Evolutionary conservation across 2,113 vertebrate species (phyloP), one percentile per base, ranked within the genome.

Genomic region (Oophaga pumilio): DNA sequence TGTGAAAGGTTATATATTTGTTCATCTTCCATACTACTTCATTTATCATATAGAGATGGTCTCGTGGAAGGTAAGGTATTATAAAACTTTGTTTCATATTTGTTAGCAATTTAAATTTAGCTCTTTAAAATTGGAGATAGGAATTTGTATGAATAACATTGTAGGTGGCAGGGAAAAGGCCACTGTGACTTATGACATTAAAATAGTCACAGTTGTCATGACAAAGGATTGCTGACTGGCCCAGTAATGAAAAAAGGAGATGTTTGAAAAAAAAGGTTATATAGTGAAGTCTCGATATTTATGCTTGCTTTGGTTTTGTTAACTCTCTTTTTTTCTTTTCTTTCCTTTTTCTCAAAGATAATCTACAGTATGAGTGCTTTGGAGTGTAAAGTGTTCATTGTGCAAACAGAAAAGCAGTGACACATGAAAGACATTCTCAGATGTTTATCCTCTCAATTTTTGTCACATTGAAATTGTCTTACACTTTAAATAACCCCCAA

Each of bases 1-100:
- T 66, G 59, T 76, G 69, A 88, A 83, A 88, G 86, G 86, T 83
- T 83, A 88, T 82, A 88, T 83, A 88, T 83, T 83, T 83, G 69
- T 83, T 88, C 86, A 76, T 88, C 86, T 88, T 88, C 86, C 10
- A 76, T 56, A 66, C 69, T 76, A 59, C 6, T 26, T 64, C 86
- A 88, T 88, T 88, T 88, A 88, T 88, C 86, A 88, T 50, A 50
- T 88, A 56, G 43, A 76, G 20, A 57, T 83, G 17, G 57, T 83
- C 26, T 56, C 20, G 7, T 60, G 76, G 50, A 85, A 76, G 84
- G 8, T 60, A 57, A 49, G 56, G 7, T 22, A 56, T 71, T 69
- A 53, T 69, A 15, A 80, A 50, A 53, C 52, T 68, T 81, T 66
- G 57, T 60, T 85, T 20, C 22, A 24, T 73, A 60, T 76, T 26